phyloP scores from a whole-genome alignment of 2,888 invertebrate species.

The Tetanocera ferruginea region DNA sequence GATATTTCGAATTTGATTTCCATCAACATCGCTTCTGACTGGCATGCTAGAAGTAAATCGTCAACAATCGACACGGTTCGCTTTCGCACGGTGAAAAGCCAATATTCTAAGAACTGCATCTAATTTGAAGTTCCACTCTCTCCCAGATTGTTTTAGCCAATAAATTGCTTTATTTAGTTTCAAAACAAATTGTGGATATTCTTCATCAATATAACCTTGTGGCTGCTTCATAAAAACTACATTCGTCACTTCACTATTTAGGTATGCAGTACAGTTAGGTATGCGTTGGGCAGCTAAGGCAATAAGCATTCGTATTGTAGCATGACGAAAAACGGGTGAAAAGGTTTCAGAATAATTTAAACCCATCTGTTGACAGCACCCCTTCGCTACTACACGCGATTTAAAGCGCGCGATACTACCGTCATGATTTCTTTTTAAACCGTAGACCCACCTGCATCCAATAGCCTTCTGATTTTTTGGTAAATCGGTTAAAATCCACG shows the following conservation, averaged over 20 bases:
- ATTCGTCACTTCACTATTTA: conserved; percentile 45
- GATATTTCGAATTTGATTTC: conserved; percentile 8
- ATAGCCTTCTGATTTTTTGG: conserved; percentile 43
- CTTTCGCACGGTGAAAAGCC: too few relatives aligned
- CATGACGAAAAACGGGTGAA: conserved; percentile 45
- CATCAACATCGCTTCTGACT: neutral
- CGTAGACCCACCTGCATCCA: conserved; percentile 46
- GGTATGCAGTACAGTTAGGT: conserved; percentile 46
- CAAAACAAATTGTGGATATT: conserved; percentile 32
- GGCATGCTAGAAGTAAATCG: too few relatives aligned
- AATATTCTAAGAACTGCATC: neutral
- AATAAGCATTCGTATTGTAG: conserved; percentile 44
- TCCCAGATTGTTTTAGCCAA: conserved; percentile 28
- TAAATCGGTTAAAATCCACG: conserved; percentile 44
- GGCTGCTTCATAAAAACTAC: conserved; percentile 46
- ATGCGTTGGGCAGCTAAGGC: conserved; percentile 43
- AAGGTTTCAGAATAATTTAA: conserved; percentile 46
- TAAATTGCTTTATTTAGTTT: too few relatives aligned
- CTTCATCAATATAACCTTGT: conserved; percentile 31
- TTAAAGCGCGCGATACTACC: conserved; percentile 46
- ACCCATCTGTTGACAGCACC: conserved; percentile 42
- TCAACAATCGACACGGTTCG: too few relatives aligned
- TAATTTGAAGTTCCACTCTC: conserved; percentile 50
- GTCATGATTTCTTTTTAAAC: conserved; percentile 36
- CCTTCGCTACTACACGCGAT: conserved; percentile 43